A percentile compares a stretch with the other conserved stretches of the same genome.
Conservation (phyloP, 2,888 invertebrate genomes). For the Eilema sororculum region DNA sequence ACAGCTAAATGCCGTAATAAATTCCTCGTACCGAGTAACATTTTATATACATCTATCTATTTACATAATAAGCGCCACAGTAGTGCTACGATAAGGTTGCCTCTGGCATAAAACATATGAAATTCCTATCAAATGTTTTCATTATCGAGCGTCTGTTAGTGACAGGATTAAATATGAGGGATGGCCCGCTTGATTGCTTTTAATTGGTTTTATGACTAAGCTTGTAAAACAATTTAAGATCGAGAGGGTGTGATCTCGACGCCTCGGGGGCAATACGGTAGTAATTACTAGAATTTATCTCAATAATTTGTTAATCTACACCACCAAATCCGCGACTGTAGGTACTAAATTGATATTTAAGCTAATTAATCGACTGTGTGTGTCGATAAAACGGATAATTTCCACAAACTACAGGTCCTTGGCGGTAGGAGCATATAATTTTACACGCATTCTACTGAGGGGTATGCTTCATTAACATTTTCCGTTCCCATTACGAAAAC, state of each 20-base stretch:
- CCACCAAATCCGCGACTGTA: constrained; percentile 29
- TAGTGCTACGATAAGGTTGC: not conserved
- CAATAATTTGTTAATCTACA: constrained; percentile 46
- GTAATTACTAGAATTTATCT: constrained; percentile 48
- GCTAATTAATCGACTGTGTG: constrained; percentile 64
- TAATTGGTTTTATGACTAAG: constrained; percentile 72
- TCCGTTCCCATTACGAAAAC: constrained; percentile 82
- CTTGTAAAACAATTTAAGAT: constrained; percentile 62
- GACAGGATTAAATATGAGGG: constrained; percentile 57
- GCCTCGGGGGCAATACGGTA: constrained; percentile 44
- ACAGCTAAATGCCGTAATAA: not conserved
- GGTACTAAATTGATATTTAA: constrained; percentile 54
- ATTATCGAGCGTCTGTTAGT: constrained; percentile 63
- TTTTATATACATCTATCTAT: too few species aligned
- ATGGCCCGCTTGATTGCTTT: constrained; percentile 68
- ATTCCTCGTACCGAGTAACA: too few species aligned
- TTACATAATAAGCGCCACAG: not conserved
- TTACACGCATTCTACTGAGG: constrained; percentile 66
- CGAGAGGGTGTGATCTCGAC: constrained; percentile 49
- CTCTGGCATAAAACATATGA: constrained; percentile 30
- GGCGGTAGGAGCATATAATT: constrained; percentile 65
- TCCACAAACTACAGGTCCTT: constrained; percentile 65
- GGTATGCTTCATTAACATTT: constrained; percentile 81
- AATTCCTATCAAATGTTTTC: constrained; percentile 60
- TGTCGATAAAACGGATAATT: constrained; percentile 60